Conservation (phyloP, 2,888 invertebrate genomes). For the Hirtodrosophila cameraria region DNA sequence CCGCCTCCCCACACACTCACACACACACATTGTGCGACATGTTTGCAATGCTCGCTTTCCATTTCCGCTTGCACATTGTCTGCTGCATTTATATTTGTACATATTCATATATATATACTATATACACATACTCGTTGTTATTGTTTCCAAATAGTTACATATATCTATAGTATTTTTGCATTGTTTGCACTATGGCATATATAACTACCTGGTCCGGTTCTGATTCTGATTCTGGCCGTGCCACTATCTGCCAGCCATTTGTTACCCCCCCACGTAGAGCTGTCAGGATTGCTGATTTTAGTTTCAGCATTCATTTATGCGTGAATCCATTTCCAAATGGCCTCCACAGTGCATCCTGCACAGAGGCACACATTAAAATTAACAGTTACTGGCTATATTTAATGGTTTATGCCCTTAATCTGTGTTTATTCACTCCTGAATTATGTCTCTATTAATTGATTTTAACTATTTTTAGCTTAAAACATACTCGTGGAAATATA, state of each 20-base stretch:
- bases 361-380: background rate
- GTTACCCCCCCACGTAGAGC: conserved; percentile 40
- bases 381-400: conserved; percentile 3
- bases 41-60: conserved; percentile 37
- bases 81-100: background rate
- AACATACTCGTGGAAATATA: no score
- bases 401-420: no score
- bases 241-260: conserved; percentile 46
- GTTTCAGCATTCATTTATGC: conserved; percentile 61
- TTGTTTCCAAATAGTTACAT: conserved; percentile 60
- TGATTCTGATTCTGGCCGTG: background rate
- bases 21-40: conserved; percentile 18
- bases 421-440: no score
- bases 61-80: conserved; percentile 53
- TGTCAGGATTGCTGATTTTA: conserved; percentile 58
- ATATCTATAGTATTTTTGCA: conserved; percentile 52
- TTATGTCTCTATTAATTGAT: no score
- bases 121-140: conserved; percentile 31
- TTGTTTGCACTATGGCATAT: conserved; percentile 47
- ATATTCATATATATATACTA: conserved; percentile 8
- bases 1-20: background rate
- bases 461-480: no score
- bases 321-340: conserved; percentile 44
- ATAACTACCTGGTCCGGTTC: background rate
- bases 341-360: conserved; percentile 4